These are phyloP conservation scores for Ciconia stormi DNA, from an alignment of 2,113 vertebrate genomes.

Conservation along the genomic window DNA sequence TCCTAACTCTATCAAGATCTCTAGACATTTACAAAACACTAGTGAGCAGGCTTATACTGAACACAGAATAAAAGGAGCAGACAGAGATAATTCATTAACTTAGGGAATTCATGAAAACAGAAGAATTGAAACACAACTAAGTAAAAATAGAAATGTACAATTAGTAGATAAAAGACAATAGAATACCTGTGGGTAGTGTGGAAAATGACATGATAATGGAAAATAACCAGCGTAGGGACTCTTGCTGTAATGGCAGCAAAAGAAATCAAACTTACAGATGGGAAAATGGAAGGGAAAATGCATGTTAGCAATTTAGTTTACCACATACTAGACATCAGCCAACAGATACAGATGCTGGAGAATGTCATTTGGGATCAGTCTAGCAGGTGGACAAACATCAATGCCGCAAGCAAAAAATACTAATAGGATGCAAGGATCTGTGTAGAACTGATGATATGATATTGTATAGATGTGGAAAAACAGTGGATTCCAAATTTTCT, in stretches of 20 bases:
- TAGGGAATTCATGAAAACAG: not conserved
- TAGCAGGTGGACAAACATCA: not conserved
- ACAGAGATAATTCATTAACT: not conserved
- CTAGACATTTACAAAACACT: not conserved
- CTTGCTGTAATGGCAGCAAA: not conserved
- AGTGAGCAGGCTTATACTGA: not conserved
- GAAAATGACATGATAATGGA: not conserved
- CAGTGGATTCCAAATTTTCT: not conserved
- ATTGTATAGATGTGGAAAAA: not conserved
- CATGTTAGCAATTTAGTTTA: not conserved
- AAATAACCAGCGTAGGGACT: not conserved
- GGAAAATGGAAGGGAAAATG: not conserved
- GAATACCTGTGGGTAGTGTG: not conserved
- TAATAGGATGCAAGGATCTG: not conserved
- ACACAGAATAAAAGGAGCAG: not conserved
- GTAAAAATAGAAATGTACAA: not conserved
- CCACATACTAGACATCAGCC: not conserved
- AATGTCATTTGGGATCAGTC: not conserved
- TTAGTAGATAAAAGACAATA: not conserved
- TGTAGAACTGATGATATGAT: not conserved
- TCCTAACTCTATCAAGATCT: not conserved
- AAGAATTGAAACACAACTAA: not conserved
- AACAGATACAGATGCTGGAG: not conserved
- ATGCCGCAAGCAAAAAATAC: not conserved
- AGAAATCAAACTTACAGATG: not conserved